Evolutionary conservation across 64 coral and sea anemone species (phyloP).

Genomic region (Astreopora myriophthalma): DNA sequence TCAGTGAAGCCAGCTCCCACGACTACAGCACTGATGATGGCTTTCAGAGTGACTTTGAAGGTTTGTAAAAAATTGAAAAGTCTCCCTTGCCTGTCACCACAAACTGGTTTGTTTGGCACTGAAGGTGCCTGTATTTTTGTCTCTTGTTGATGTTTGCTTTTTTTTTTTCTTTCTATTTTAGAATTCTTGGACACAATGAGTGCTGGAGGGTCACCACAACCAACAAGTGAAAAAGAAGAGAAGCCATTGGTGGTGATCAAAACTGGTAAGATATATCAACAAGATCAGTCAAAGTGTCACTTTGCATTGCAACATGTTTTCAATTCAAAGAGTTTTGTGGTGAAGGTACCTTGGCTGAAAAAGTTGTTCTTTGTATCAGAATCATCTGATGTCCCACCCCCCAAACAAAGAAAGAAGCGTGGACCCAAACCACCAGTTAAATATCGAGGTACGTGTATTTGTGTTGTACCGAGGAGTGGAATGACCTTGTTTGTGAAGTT

Average conservation of each 20-base stretch:
- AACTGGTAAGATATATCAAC: neutral
- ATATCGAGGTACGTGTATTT: slow-evolving; percentile 37
- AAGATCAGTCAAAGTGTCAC: neutral
- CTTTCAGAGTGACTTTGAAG: slow-evolving; percentile 8
- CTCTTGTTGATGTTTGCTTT: neutral
- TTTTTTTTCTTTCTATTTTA: neutral
- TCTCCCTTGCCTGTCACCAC: neutral
- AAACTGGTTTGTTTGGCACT: neutral
- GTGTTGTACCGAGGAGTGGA: neutral
- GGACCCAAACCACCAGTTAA: slow-evolving; percentile 75
- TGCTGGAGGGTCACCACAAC: neutral
- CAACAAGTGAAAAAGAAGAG: neutral
- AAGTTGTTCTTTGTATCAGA: too few relatives aligned
- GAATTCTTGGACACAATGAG: slow-evolving; percentile 24
- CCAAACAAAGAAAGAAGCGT: slow-evolving; percentile 37
- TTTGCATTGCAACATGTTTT: neutral
- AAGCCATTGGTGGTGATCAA: neutral
- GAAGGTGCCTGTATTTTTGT: neutral
- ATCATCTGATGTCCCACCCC: neutral
- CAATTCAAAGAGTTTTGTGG: neutral
- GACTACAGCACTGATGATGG: slow-evolving; percentile 26
- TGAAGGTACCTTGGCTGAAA: too few relatives aligned
- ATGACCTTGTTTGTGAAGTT: too few relatives aligned
- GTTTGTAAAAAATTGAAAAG: neutral
- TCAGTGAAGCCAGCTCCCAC: neutral